Conservation (phyloP, 2,797 vertebrate genomes). For the Phyllotis vaccarum region DNA sequence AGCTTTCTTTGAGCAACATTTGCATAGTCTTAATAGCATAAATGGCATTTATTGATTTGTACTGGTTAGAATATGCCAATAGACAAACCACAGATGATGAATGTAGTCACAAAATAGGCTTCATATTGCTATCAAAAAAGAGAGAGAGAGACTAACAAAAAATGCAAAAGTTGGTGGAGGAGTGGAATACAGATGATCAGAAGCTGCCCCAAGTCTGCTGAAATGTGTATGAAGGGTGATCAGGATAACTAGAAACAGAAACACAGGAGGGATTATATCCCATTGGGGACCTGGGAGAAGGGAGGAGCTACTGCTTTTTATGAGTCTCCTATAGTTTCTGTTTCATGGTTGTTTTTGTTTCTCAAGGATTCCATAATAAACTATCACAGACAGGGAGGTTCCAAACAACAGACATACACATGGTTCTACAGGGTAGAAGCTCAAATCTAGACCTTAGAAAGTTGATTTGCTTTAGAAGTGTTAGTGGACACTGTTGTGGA, state of each 20-base stretch:
- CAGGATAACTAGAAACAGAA: neutral
- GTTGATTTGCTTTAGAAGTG: neutral
- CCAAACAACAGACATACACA: neutral
- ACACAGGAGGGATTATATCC: neutral
- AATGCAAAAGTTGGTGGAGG: neutral
- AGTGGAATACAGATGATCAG: neutral
- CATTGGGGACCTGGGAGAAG: neutral
- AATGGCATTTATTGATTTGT: slow-evolving; percentile 7
- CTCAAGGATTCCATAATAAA: neutral
- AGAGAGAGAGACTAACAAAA: neutral
- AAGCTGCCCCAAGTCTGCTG: neutral
- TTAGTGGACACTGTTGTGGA: too few species aligned
- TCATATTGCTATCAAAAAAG: neutral
- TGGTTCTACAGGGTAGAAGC: neutral
- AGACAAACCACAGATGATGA: neutral
- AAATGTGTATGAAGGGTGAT: neutral
- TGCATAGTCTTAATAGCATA: neutral
- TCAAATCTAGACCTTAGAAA: neutral
- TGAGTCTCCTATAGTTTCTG: neutral
- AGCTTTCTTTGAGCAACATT: neutral
- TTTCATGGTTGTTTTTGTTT: neutral
- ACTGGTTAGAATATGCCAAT: neutral
- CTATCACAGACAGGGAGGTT: neutral
- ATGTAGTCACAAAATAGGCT: neutral
- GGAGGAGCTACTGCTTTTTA: neutral